Conservation (phyloP, 1,140 invertebrate genomes). For the Chrysoperla carnea region DNA sequence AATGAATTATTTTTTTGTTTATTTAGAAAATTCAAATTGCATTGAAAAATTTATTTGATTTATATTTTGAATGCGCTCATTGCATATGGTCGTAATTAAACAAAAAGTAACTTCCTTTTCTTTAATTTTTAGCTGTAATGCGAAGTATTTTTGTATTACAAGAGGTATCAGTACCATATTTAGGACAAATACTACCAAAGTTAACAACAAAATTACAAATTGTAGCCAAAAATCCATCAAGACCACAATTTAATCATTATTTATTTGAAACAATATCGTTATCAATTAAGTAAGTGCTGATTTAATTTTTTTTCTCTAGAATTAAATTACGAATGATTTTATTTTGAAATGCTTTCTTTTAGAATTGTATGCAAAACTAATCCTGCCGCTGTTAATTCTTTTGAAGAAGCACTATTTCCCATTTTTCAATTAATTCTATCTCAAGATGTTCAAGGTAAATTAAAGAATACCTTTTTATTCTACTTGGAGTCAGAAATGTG, state of each 20-base stretch:
- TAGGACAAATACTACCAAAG: constrained; percentile 62
- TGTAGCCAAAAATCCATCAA: constrained; percentile 89
- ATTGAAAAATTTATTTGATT: no score
- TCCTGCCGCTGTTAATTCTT: constrained; percentile 59
- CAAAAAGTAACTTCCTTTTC: constrained; percentile 9
- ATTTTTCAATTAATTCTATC: constrained; percentile 86
- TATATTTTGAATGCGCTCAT: no score
- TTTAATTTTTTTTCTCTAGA: neutral
- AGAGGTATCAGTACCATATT: constrained; percentile 60
- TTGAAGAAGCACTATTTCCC: constrained; percentile 82
- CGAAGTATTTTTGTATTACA: constrained; percentile 68
- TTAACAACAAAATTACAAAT: constrained; percentile 65
- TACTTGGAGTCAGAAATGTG: neutral
- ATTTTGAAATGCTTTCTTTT: constrained; percentile 12
- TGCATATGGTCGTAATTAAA: no score
- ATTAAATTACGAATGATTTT: neutral
- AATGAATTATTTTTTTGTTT: no score
- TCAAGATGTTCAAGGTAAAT: constrained; percentile 75
- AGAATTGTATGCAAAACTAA: constrained; percentile 74
- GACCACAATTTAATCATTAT: constrained; percentile 95
- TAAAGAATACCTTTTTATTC: neutral
- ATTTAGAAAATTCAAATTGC: no score
- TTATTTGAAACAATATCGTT: constrained; percentile 87
- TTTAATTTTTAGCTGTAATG: constrained; percentile 57
- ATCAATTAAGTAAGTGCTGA: constrained; percentile 46